These are phyloP conservation scores for Calyptommatus sinebrachiatus DNA, from an alignment of 2,113 vertebrate species.

Conservation along the genomic window DNA sequence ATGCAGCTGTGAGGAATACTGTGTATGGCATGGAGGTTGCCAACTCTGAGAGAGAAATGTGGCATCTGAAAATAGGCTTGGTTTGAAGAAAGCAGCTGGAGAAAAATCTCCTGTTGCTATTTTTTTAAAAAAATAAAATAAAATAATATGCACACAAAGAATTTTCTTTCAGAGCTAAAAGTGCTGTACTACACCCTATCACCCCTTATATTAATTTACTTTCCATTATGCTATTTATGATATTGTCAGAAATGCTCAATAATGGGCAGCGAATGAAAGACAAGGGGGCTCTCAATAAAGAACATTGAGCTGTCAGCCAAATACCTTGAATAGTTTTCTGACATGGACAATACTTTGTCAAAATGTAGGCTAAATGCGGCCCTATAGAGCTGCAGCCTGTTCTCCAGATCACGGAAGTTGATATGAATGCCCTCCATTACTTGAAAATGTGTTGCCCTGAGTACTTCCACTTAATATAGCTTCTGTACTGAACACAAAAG, in stretches of 20 bases:
- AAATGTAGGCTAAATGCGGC: background rate
- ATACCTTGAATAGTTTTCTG: constrained; percentile 47
- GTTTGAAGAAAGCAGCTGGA: constrained; percentile 31
- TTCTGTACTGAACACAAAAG: background rate
- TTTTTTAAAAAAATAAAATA: background rate
- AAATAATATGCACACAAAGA: constrained; percentile 13
- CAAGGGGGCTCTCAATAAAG: constrained; percentile 16
- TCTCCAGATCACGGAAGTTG: constrained; percentile 16
- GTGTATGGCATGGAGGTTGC: background rate
- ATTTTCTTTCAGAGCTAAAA: background rate
- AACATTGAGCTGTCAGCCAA: constrained; percentile 39
- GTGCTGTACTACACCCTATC: background rate
- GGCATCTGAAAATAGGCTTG: constrained; percentile 14
- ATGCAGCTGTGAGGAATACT: background rate
- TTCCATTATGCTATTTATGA: constrained; percentile 42
- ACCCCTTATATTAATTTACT: constrained; percentile 31
- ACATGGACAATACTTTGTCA: background rate
- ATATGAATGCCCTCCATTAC: constrained; percentile 12
- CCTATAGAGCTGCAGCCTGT: background rate
- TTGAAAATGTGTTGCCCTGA: constrained; percentile 13
- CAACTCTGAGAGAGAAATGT: background rate
- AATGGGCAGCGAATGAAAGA: constrained; percentile 21
- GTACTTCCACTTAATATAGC: constrained; percentile 16
- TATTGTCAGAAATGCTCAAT: constrained; percentile 42
- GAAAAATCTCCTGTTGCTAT: background rate